These are phyloP conservation scores for Sebastiscus tertius DNA, from an alignment of 2,797 vertebrate species.

Conservation along the genomic window DNA sequence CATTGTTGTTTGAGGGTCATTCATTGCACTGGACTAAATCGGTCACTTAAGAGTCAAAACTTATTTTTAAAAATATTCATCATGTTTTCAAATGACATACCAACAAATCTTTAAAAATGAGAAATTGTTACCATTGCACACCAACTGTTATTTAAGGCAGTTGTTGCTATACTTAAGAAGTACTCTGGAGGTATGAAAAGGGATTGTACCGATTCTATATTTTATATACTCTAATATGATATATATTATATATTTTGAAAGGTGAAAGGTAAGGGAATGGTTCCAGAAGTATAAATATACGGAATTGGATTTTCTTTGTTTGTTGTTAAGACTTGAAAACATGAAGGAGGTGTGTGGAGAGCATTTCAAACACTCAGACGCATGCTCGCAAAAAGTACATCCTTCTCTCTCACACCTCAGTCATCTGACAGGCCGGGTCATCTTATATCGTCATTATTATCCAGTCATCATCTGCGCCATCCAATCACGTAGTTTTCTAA, in stretches of 20 bases:
- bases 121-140: conserved; percentile 79
- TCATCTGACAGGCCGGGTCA: conserved; percentile 72
- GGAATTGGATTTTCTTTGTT: conserved; percentile 80
- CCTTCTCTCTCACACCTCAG: conserved; percentile 75
- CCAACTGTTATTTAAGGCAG: conserved; percentile 80
- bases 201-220: conserved; percentile 88
- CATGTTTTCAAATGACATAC: conserved; percentile 84
- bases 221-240: conserved; percentile 87
- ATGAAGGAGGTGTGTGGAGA: conserved; percentile 80
- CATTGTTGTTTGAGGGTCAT: conserved; percentile 84
- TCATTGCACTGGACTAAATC: conserved; percentile 85
- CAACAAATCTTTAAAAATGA: conserved; percentile 80
- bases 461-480: conserved; percentile 58
- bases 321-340: conserved; percentile 81
- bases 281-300: conserved; percentile 81
- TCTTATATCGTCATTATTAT: conserved; percentile 59
- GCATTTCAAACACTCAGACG: conserved; percentile 76
- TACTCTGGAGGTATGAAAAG: conserved; percentile 83
- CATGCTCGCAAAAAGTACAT: conserved; percentile 70
- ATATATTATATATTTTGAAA: conserved; percentile 89
- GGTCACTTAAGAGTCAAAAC: conserved; percentile 79
- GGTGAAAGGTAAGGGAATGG: conserved; percentile 85
- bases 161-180: conserved; percentile 83
- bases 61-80: conserved; percentile 82
- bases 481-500: conserved; percentile 63